These are phyloP conservation scores for Silurus asotus DNA, from an alignment of 2,113 vertebrate genomes.

Conservation along the genomic window DNA sequence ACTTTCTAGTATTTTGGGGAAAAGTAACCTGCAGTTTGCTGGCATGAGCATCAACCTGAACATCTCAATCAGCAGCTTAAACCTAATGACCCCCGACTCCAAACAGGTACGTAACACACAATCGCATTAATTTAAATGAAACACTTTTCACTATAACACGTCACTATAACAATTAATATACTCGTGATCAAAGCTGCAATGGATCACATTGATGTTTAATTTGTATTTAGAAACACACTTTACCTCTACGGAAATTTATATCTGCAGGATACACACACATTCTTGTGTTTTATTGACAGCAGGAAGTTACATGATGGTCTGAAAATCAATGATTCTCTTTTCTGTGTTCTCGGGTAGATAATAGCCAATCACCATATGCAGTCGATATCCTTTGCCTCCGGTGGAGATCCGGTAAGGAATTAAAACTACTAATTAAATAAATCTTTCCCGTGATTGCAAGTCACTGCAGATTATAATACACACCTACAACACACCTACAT, in stretches of 20 bases:
- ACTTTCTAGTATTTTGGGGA: conserved; percentile 91
- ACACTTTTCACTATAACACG: background rate
- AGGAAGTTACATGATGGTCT: conserved; percentile 5
- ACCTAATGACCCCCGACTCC: conserved; percentile 92
- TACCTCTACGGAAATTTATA: background rate
- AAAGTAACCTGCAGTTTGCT: conserved; percentile 97
- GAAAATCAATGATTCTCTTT: conserved; percentile 34
- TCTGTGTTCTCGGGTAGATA: conserved; percentile 76
- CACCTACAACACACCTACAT: background rate
- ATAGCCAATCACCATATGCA: conserved; percentile 99
- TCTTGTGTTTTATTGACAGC: background rate
- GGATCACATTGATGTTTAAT: background rate
- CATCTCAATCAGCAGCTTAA: conserved; percentile 96
- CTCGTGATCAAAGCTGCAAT: background rate
- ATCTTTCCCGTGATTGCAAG: background rate
- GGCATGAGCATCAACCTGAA: conserved; percentile 96
- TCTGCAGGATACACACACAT: background rate
- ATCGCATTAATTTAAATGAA: background rate
- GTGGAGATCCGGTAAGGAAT: conserved; percentile 90
- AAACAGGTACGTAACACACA: conserved; percentile 83
- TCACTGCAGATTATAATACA: background rate
- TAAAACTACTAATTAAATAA: background rate
- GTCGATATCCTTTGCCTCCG: conserved; percentile 97
- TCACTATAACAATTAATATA: background rate
- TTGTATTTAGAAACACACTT: background rate